Conservation (phyloP, 2,113 vertebrate species). For the Entomyzon cyanotis region DNA sequence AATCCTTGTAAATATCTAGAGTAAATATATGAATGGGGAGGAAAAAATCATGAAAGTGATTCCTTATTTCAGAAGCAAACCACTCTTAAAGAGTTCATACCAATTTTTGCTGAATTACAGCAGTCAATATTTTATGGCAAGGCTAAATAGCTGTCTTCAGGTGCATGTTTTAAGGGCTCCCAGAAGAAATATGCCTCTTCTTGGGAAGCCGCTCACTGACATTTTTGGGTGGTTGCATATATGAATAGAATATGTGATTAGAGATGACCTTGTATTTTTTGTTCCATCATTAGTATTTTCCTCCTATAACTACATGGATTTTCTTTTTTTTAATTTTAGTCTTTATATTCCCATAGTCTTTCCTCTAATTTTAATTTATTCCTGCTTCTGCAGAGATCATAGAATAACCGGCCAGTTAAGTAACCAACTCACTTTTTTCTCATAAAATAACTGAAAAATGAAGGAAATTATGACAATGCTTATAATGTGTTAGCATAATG, state of each 20-base stretch:
- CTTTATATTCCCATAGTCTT: not conserved
- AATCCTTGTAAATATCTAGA: not conserved
- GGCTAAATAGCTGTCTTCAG: not conserved
- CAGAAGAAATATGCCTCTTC: not conserved
- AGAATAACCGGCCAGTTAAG: not conserved
- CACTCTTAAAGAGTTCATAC: not conserved
- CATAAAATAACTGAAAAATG: not conserved
- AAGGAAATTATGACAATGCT: not conserved
- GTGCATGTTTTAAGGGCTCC: not conserved
- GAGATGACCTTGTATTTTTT: not conserved
- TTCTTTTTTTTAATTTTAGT: not conserved
- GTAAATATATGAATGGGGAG: not conserved
- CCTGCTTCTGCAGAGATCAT: not conserved
- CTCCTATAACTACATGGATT: not conserved
- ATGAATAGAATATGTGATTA: not conserved
- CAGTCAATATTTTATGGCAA: not conserved
- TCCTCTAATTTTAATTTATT: not conserved
- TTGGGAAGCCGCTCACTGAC: not conserved
- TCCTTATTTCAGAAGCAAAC: not conserved
- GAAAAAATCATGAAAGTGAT: not conserved
- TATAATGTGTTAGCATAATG: not conserved
- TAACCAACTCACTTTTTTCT: rapidly evolving
- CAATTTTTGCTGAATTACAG: not conserved
- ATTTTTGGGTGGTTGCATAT: not conserved
- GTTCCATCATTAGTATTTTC: not conserved